phyloP scores from a whole-genome alignment of 2,888 invertebrate genomes.

The Baronia brevicornis region DNA sequence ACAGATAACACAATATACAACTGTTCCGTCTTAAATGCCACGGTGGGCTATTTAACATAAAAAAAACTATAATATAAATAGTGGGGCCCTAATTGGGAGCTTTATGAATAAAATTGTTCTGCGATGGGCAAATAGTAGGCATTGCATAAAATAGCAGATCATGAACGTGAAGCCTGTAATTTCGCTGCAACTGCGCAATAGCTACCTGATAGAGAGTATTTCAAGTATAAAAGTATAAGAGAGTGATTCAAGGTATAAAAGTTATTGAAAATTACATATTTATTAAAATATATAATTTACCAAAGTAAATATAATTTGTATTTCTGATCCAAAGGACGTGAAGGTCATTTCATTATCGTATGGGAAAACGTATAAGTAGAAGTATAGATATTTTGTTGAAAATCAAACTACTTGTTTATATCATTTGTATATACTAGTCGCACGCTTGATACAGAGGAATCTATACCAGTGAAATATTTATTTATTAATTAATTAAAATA shows the following conservation, averaged over 20 bases:
- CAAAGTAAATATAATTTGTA: too few species aligned
- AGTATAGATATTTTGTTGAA: too few species aligned
- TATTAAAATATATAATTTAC: too few species aligned
- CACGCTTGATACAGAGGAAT: too few species aligned
- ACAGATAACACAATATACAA: slow-evolving; percentile 14
- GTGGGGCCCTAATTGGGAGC: slow-evolving; percentile 11
- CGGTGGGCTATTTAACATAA: slow-evolving; percentile 8
- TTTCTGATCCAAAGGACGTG: too few species aligned
- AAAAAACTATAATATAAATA: slow-evolving; percentile 15
- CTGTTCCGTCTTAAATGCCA: slow-evolving; percentile 15
- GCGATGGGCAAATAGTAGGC: slow-evolving; percentile 28
- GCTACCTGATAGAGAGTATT: slow-evolving; percentile 33
- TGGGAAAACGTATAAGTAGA: too few species aligned
- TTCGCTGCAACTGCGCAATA: slow-evolving; percentile 32
- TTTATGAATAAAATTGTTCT: slow-evolving; percentile 24
- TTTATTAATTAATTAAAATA: too few species aligned
- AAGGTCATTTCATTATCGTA: too few species aligned
- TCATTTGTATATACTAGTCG: too few species aligned
- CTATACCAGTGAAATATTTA: too few species aligned
- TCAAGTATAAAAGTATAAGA: slow-evolving; percentile 37
- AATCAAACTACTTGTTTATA: too few species aligned
- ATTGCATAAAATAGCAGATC: slow-evolving; percentile 30
- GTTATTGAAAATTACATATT: too few species aligned
- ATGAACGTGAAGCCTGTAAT: slow-evolving; percentile 28
- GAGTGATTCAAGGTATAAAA: slow-evolving; percentile 49